phyloP scores from a whole-genome alignment of 2,113 vertebrate species.

The Rousettus leschenaultii region DNA sequence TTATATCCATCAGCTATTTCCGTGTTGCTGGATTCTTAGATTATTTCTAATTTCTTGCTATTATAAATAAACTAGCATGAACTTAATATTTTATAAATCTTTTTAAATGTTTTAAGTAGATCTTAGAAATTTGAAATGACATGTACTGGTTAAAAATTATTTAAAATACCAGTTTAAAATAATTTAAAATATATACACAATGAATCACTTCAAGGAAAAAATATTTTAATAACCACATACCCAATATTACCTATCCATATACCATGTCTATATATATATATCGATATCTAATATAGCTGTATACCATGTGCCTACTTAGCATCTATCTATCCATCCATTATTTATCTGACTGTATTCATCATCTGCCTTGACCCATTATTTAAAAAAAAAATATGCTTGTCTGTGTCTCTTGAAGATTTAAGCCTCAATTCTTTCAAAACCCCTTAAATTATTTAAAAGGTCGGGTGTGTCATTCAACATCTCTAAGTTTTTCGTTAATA shows the following conservation, averaged over 20 bases:
- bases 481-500: not conserved
- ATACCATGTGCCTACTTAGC: not conserved
- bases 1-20: not conserved
- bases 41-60: constrained; percentile 25
- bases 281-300: not conserved
- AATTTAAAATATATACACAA: not conserved
- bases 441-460: not conserved
- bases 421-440: not conserved
- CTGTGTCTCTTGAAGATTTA: not conserved
- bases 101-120: not conserved
- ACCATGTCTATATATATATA: not conserved
- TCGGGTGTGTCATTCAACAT: not conserved
- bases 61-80: not conserved
- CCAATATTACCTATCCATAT: not conserved
- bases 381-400: not conserved
- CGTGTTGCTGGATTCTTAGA: not conserved
- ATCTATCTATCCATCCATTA: not conserved
- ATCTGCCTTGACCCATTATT: not conserved
- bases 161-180: constrained; percentile 1
- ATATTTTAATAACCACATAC: not conserved
- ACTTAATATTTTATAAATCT: not conserved
- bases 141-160: not conserved
- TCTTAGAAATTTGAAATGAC: not conserved
- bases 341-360: not conserved
- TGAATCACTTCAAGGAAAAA: not conserved